Evolutionary conservation across 2,797 vertebrate species (phyloP).

Genomic region (Pseudochaenichthys georgianus): DNA sequence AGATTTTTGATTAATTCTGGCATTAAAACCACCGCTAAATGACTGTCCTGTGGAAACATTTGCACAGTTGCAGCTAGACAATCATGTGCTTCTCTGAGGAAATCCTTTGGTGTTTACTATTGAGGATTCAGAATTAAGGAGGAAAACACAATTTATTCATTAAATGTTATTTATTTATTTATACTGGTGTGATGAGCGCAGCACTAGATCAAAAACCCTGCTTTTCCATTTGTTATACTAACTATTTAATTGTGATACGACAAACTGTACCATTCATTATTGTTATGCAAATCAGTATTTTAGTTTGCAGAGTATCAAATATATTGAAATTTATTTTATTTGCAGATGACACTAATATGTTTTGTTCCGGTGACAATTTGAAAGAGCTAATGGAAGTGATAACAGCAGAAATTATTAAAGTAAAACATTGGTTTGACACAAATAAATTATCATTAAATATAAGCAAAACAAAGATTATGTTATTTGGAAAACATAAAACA

Average conservation of each 20-base stretch:
- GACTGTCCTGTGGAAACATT: neutral
- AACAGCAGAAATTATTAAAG: too few species aligned
- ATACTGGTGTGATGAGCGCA: conserved; percentile 3
- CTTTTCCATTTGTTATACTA: neutral
- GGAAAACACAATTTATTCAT: conserved; percentile 25
- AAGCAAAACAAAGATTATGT: too few species aligned
- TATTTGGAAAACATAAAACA: too few species aligned
- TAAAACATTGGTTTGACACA: too few species aligned
- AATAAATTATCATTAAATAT: too few species aligned
- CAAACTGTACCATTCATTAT: neutral
- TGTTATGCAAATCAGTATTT: neutral
- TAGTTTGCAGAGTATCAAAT: too few species aligned
- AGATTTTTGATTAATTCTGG: conserved; percentile 19
- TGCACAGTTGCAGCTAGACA: conserved; percentile 24
- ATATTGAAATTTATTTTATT: too few species aligned
- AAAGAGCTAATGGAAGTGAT: too few species aligned
- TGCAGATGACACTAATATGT: too few species aligned
- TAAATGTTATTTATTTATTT: conserved; percentile 34
- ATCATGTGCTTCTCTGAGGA: neutral
- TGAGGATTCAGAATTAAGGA: conserved; percentile 2
- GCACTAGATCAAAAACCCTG: neutral
- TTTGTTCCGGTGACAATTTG: too few species aligned
- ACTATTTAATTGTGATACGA: conserved; percentile 10
- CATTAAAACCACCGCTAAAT: conserved; percentile 23
- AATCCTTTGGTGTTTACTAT: neutral